A percentile compares a stretch with the other conserved stretches of the same genome.
Conservation (phyloP, 2,888 invertebrate species). For the Lasioglossum lativentre region DNA sequence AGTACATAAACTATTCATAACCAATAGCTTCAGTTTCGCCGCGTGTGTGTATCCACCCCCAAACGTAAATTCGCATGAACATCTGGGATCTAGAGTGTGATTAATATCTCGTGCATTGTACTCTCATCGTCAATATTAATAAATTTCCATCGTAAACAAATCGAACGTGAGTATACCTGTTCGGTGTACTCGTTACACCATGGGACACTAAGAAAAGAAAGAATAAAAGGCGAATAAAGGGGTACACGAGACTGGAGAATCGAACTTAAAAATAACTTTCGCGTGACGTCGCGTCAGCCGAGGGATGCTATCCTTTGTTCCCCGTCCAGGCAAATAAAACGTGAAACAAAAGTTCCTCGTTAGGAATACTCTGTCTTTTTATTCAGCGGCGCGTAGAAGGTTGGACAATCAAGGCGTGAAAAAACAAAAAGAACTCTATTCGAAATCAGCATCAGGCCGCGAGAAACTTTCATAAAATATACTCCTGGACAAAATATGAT, state of each 20-base stretch:
- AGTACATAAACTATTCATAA: neutral
- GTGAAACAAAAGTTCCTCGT: conserved; percentile 43
- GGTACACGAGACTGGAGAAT: neutral
- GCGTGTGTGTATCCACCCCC: neutral
- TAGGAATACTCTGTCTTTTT: conserved; percentile 14
- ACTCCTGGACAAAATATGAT: neutral
- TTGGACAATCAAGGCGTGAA: conserved; percentile 22
- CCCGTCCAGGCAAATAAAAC: conserved; percentile 12
- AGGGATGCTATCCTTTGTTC: neutral
- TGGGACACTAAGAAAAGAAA: neutral
- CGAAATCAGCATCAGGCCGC: neutral
- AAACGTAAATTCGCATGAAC: neutral
- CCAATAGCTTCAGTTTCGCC: neutral
- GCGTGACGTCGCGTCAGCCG: neutral
- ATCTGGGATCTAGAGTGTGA: neutral
- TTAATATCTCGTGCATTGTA: neutral
- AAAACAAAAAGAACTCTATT: conserved; percentile 13
- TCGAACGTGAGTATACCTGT: neutral
- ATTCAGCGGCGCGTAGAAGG: neutral
- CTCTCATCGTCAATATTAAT: neutral
- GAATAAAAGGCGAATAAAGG: neutral
- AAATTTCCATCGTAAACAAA: neutral
- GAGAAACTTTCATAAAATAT: neutral
- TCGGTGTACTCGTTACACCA: neutral
- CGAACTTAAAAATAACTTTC: conserved; percentile 23